These are phyloP conservation scores for Anaspis maculata DNA, from an alignment of 2,888 invertebrate species.

Conservation along the genomic window DNA sequence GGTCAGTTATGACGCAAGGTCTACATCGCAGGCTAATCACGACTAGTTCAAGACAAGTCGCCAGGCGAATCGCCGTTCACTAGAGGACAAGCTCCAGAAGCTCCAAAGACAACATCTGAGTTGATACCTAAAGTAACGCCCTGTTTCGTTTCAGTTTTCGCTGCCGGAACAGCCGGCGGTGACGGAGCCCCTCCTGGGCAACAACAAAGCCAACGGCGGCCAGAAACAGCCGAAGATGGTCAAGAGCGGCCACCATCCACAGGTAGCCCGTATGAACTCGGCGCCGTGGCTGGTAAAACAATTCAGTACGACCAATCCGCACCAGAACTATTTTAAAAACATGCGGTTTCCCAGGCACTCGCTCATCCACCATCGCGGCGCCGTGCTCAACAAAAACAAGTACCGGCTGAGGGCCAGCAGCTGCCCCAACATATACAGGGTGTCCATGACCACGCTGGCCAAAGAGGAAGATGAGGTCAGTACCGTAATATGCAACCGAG, in stretches of 20 bases:
- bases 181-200: constrained; percentile 20
- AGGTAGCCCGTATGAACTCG: constrained; percentile 27
- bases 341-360: constrained; percentile 69
- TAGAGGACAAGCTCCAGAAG: too few species aligned
- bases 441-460: constrained; percentile 79
- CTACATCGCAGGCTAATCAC: too few species aligned
- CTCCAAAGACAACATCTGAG: too few species aligned
- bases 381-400: constrained; percentile 73
- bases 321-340: constrained; percentile 64
- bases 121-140: too few species aligned
- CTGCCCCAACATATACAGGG: constrained; percentile 84
- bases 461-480: constrained; percentile 65
- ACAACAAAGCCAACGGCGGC: constrained; percentile 9
- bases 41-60: too few species aligned
- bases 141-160: constrained; percentile 23
- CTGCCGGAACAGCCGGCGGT: constrained; percentile 24
- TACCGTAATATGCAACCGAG: too few species aligned
- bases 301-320: constrained; percentile 43
- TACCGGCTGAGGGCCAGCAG: constrained; percentile 79
- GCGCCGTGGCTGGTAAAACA: constrained; percentile 47
- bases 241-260: too few species aligned
- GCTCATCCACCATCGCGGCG: constrained; percentile 76
- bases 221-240: too few species aligned
- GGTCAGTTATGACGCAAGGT: too few species aligned
- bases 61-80: too few species aligned